Evolutionary conservation across 2,797 vertebrate species (phyloP), one percentile per base, ranked within the genome.

Genomic region (Lagodon rhomboides): DNA sequence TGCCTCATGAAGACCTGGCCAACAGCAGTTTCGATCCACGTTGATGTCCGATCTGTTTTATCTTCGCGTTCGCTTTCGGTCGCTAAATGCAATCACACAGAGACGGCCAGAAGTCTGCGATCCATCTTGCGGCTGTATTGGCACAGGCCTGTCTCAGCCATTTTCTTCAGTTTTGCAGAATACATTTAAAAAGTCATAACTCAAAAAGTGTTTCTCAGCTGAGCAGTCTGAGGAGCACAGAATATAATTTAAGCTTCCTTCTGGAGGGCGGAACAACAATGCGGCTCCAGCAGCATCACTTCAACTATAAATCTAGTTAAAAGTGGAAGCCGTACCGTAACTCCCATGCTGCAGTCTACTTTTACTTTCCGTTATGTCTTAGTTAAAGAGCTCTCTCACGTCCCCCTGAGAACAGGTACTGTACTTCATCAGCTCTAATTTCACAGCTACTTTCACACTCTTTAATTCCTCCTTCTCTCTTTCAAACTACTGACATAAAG

Each of bases 381-480:
- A 34, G 68, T 83, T 83, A 77, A 85, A 84, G 49, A 85, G 56
- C 72, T 82, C 38, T 58, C 68, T 43, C 13, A 30, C 62, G 23
- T 76, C 64, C 64, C 56, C 74, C 80, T 70, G 68, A 79, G 81
- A 77, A 67, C 51, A 78, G 59, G 27, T 77, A n/a, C 59, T 79
- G 64, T 66, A 61, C 80, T 91, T 89, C 66, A 85, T 86, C 78
- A 66, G 64, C 77, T 69, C 58, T 62, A 73, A 75, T 89, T 88
- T 89, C 82, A 82, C 74, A 68, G 68, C 73, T 58, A 20, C 75
- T 83, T 85, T 83, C 76, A 80, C 75, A 60, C 71, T 50, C 78
- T 79, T 76, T 83, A 82, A 80, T 86, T 85, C 68, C 58, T 81
- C 73, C 64, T 54, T 85, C 70, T 83, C 75, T 50, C 67, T 87